Evolutionary conservation across 2,797 vertebrate species (phyloP).

Genomic region (Hylomyscus alleni): DNA sequence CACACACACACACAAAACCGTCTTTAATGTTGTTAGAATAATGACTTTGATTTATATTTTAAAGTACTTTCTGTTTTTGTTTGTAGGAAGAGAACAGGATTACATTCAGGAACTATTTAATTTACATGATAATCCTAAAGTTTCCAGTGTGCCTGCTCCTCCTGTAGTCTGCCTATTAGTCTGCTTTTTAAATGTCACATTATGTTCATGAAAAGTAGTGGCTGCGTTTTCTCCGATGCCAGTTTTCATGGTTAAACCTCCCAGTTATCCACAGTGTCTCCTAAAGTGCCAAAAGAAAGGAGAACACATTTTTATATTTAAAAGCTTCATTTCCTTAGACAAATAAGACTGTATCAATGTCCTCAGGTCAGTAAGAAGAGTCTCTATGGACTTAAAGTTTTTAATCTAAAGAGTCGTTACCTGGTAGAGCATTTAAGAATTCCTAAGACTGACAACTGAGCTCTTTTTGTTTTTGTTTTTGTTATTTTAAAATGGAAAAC

Average conservation of each 20-base stretch:
- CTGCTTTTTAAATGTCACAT: constrained; percentile 72
- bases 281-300: constrained; percentile 65
- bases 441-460: not conserved
- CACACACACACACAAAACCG: not conserved
- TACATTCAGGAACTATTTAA: constrained; percentile 74
- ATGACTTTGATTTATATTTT: constrained; percentile 47
- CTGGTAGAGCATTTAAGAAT: not conserved
- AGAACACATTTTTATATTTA: constrained; percentile 67
- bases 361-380: constrained; percentile 33
- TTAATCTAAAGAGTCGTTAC: constrained; percentile 27
- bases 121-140: constrained; percentile 60
- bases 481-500: not conserved
- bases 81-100: constrained; percentile 56
- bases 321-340: constrained; percentile 62
- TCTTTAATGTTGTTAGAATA: constrained; percentile 63
- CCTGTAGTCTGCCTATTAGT: constrained; percentile 46
- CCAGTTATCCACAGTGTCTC: not conserved
- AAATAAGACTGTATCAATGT: constrained; percentile 28
- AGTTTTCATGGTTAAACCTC: constrained; percentile 70
- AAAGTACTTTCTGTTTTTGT: constrained; percentile 63
- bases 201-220: constrained; percentile 72
- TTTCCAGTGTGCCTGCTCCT: constrained; percentile 26
- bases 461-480: not conserved
- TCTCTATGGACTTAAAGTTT: not conserved
- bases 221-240: constrained; percentile 40